Base-by-base conservation (phyloP, 2,888 invertebrate genomes). In the Yponomeuta malinellus region DNA sequence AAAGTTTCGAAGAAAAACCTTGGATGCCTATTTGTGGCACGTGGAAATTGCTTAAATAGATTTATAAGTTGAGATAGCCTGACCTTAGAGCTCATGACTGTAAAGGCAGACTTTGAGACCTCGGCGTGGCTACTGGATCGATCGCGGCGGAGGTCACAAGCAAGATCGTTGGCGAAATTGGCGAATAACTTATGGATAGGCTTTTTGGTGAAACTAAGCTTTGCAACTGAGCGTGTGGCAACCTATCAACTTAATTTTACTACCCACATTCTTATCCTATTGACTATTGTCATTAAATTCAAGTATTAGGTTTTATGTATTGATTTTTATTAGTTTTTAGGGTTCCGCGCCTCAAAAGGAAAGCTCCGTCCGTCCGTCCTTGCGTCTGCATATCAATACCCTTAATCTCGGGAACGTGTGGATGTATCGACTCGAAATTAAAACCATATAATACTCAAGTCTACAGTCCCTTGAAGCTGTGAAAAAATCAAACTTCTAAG, bases 91-190 rank as follows among this genome's bases (percentile, higher is more conserved):
- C 79, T 48, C 68, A 48, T 31, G 65, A 33, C 23, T 65, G 29
- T 31, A 79, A 78, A 81, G 81, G 79, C 79, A 83, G 79, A 78
- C 77, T 63, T 63, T 63, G 63, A 83, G 79, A 78, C 77, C 69
- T 63, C 69, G 69, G n/a, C 63, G 5, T 37, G 72, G 70, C 72
- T 70, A 71, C 73, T 73, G 71, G 76, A 84, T 83, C 83, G 88
- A 89, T 89, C 85, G 85, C 77, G 78, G 70, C 74, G 74, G 79
- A 81, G 81, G 81, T 78, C 84, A 83, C 80, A 81, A 85, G 85
- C 80, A 81, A 85, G 79, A 82, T 82, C 83, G 82, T 81, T 79
- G 79, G 79, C 72, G 73, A 74, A 82, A 86, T 87, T 88, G 77
- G 86, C 88, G 84, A 89, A 87, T 81, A 82, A 80, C 78, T 81